Conservation (phyloP, 2,797 vertebrate species). For the Parotocinclus haroldoi region DNA sequence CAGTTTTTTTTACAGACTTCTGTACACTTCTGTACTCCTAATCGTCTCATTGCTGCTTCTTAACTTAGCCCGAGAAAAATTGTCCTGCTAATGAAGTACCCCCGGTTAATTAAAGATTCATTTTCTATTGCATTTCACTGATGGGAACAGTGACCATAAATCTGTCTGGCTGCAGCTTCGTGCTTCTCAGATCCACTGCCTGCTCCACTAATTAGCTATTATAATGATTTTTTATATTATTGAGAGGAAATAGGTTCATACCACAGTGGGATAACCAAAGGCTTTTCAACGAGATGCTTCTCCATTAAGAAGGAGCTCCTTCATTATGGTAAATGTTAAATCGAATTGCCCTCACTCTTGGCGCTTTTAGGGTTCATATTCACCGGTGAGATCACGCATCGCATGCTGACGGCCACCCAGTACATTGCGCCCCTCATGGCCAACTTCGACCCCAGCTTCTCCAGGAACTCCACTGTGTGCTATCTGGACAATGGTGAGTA, state of each 20-base stretch:
- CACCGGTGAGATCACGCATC: constrained; percentile 87
- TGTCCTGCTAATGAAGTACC: constrained; percentile 18
- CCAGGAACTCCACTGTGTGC: constrained; percentile 83
- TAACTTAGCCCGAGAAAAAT: constrained; percentile 38
- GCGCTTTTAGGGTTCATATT: constrained; percentile 86
- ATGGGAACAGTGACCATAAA: constrained; percentile 24
- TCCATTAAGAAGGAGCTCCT: no score
- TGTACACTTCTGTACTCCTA: no score
- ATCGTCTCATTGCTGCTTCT: constrained; percentile 7
- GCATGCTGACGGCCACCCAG: constrained; percentile 94
- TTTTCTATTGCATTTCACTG: constrained; percentile 23
- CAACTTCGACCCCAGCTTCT: constrained; percentile 95
- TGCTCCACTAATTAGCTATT: constrained; percentile 10
- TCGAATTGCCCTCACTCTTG: no score
- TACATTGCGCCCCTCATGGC: constrained; percentile 96
- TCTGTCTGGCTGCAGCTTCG: constrained; percentile 16
- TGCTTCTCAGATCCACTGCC: constrained; percentile 6
- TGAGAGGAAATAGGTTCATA: constrained; percentile 17
- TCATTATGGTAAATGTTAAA: no score
- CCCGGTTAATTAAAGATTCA: constrained; percentile 38
- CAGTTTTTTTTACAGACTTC: no score
- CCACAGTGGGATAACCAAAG: constrained; percentile 1
- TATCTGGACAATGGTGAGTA: constrained; percentile 89
- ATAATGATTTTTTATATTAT: constrained; percentile 14
- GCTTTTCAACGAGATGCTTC: no score